phyloP scores from a whole-genome alignment of 2,888 invertebrate genomes.

The Athalia rosae region DNA sequence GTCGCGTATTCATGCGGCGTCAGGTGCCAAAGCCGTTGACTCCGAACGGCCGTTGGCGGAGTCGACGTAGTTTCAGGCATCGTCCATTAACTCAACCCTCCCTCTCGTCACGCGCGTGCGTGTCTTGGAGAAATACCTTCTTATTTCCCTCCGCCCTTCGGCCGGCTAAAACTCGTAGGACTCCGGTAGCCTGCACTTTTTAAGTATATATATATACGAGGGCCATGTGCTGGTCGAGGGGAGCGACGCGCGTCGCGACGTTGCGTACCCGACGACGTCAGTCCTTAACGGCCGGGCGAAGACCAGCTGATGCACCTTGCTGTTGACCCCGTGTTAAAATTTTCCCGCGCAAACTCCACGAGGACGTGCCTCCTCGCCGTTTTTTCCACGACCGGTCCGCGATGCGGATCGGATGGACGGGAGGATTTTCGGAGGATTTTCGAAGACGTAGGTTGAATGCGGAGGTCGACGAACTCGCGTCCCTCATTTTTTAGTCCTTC shows the following conservation, averaged over 20 bases:
- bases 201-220: slow-evolving; percentile 52
- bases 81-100: slow-evolving; percentile 20
- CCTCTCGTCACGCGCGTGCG: slow-evolving; percentile 42
- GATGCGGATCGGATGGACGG: too few species aligned
- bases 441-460: too few species aligned
- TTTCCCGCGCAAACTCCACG: slow-evolving; percentile 61
- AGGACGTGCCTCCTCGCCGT: too few species aligned
- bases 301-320: slow-evolving; percentile 67
- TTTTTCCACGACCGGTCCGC: too few species aligned
- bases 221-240: slow-evolving; percentile 68
- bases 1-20: slow-evolving; percentile 53
- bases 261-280: slow-evolving; percentile 62
- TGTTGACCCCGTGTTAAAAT: slow-evolving; percentile 47
- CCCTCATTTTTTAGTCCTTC: too few species aligned
- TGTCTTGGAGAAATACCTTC: slow-evolving; percentile 53
- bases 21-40: slow-evolving; percentile 72
- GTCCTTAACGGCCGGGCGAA: slow-evolving; percentile 51
- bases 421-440: too few species aligned
- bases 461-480: too few species aligned
- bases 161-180: slow-evolving; percentile 14
- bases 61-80: slow-evolving; percentile 47
- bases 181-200: neutral
- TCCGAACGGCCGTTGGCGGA: slow-evolving; percentile 65
- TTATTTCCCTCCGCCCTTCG: slow-evolving; percentile 21
- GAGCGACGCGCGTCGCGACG: slow-evolving; percentile 55